Evolutionary conservation across 2,888 invertebrate genomes (phyloP), one percentile per base, ranked within the genome.

Genomic region (Pristionchus japonicus): DNA sequence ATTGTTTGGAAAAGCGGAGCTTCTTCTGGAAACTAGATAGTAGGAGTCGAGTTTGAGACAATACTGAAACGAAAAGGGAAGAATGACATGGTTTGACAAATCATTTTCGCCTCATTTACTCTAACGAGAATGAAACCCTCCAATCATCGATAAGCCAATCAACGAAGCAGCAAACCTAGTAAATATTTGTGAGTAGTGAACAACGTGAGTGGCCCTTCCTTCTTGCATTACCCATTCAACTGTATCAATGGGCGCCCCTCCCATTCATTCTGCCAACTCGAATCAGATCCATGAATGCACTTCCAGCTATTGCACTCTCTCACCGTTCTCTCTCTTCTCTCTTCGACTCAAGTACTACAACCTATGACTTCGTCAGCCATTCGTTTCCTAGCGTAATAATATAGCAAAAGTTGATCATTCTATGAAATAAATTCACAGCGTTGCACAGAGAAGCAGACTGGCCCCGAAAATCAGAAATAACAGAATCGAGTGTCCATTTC

Each of bases 211-310:
- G 37, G 11, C 37, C 70, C 57, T n/a, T 57, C 70, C 70, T 70
- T 37, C 3, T 37, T 27, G 31, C 67, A 61, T 61, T 61, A 70
- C 20, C 70, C 70, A 40, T 70, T 70, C 70, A 70, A 70, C 70
- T 70, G 70, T 70, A 70, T 70, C 70, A 70, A 70, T 70, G 70
- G 20, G 27, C 37, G 31, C 37, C 37, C 70, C 70, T 70, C 37
- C 31, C 70, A 70, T 70, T 70, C 37, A 70, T 37, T 70, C 70
- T 70, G 70, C 70, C 70, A 70, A 37, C 70, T 70, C 70, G 70
- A 70, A 70, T 70, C 70, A 70, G 70, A 17, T n/a, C 70, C 70
- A 37, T n/a, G 37, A 37, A 37, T 70, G 70, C 70, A 70, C 37
- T 70, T 70, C 17, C 20, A 20, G 3, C 70, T 3, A 70, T 34